Percentiles rank a stretch among this genome's conserved stretches.
Evolutionary conservation across 2,888 invertebrate genomes (phyloP).

Genomic region (Thysanoteuthis rhombus): DNA sequence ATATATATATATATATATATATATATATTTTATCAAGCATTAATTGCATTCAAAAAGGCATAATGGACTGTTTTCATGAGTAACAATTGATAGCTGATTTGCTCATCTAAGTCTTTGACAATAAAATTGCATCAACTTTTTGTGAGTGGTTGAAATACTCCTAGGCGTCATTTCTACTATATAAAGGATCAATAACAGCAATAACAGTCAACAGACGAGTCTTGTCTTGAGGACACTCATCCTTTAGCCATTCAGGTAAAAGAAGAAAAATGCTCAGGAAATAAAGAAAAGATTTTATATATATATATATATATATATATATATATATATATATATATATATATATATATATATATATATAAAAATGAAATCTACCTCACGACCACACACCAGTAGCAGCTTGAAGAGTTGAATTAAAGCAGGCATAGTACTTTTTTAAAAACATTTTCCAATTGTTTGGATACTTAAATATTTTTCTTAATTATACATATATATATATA

Average conservation of each 20-base stretch:
- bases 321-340: too few species aligned
- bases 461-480: background rate
- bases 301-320: too few species aligned
- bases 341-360: too few species aligned
- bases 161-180: background rate
- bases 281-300: too few species aligned
- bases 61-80: background rate
- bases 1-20: background rate
- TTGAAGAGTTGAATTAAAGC: background rate
- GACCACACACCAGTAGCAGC: slow-evolving; percentile 19
- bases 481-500: too few species aligned
- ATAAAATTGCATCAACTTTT: background rate
- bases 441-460: background rate
- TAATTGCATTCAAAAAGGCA: slow-evolving; percentile 12
- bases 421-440: background rate
- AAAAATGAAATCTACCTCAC: background rate
- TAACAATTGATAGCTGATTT: background rate
- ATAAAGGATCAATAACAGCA: background rate
- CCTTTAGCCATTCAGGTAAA: background rate
- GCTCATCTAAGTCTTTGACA: background rate
- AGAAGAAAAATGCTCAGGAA: background rate
- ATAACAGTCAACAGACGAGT: background rate
- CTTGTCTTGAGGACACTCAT: background rate
- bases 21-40: background rate
- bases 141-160: background rate